Percentiles rank a stretch among this genome's conserved stretches.
These are phyloP conservation scores for Andricus quercusramuli DNA, from an alignment of 2,888 invertebrate genomes.

Conservation along the genomic window DNA sequence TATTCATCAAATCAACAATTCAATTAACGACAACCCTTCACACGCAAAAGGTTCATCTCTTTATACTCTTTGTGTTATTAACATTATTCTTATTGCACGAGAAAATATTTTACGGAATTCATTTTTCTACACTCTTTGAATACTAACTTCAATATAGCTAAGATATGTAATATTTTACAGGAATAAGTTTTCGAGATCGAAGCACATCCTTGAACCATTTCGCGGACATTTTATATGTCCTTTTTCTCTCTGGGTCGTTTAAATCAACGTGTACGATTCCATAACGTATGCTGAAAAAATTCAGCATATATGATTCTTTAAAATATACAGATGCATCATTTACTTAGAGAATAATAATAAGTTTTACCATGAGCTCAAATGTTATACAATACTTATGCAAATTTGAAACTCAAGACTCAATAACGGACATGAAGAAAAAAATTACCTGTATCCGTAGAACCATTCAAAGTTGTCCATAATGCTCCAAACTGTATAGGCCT, in stretches of 20 bases:
- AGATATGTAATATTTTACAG: neutral
- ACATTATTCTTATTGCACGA: too few relatives aligned
- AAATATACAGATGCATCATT: neutral
- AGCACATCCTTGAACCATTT: slow-evolving; percentile 81
- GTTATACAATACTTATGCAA: too few relatives aligned
- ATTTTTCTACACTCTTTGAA: too few relatives aligned
- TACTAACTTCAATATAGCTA: too few relatives aligned
- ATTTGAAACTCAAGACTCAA: too few relatives aligned
- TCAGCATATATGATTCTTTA: neutral
- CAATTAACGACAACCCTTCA: too few relatives aligned
- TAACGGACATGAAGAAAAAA: neutral
- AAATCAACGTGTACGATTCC: slow-evolving; percentile 87
- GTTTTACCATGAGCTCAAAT: too few relatives aligned
- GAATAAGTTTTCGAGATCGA: slow-evolving; percentile 75
- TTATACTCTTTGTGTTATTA: too few relatives aligned
- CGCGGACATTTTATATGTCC: slow-evolving; percentile 83
- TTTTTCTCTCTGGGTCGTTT: slow-evolving; percentile 53
- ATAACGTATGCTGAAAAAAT: slow-evolving; percentile 82
- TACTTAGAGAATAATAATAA: too few relatives aligned
- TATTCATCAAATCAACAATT: too few relatives aligned
- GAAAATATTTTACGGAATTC: too few relatives aligned
- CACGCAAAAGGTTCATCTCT: too few relatives aligned
- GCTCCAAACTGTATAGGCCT: slow-evolving; percentile 78
- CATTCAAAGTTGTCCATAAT: slow-evolving; percentile 80
- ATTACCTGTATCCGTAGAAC: slow-evolving; percentile 71